Evolutionary conservation across 2,888 invertebrate species (phyloP), one percentile per base, ranked within the genome.

Genomic region (Polia nebulosa): DNA sequence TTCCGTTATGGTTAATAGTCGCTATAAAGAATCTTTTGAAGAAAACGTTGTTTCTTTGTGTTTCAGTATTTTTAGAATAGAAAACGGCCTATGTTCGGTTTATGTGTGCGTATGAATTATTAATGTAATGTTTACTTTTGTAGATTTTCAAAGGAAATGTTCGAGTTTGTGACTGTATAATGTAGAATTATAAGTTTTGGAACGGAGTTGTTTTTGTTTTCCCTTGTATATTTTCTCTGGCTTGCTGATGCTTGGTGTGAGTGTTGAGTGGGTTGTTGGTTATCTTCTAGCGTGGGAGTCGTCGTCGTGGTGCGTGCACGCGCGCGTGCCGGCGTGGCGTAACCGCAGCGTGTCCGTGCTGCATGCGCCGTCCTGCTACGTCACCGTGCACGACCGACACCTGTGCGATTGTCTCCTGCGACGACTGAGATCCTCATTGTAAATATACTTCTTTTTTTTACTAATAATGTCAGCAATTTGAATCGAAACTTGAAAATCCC

Each of bases 11-110:
- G 89, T 90, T 93, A 92, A 93, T 92, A 91, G 92, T 89, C 67
- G 88, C 90, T 89, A 91, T 93, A 92, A 93, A 93, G 91, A 89
- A 91, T 90, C 86, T 91, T 92, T 92, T 91, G 73, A 83, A 84
- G 85, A 77, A 82, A 78, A 77, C 62, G 70, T 61, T 88, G 89
- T 91, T 90, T 89, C 88, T 88, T 90, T 92, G 88, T 90, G 85
- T 87, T 89, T 83, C 84, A 85, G 80, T 83, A 84, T 87, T 87
- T 85, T 83, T 79, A 81, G 76, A 82, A 80, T 80, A 81, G 81
- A 79, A 79, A 75, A 76, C 70, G 63, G 73, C 74, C 64, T 77
- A 72, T 75, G 82, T 76, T 77, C 76, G 71, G 78, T 78, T 76
- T 72, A 70, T 78, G 72, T 72, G 62, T 60, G 59, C 76, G 55